A percentile compares a stretch with the other conserved stretches of the same genome.
phyloP scores from a whole-genome alignment of 2,888 invertebrate species.

The Ametastegia equiseti region DNA sequence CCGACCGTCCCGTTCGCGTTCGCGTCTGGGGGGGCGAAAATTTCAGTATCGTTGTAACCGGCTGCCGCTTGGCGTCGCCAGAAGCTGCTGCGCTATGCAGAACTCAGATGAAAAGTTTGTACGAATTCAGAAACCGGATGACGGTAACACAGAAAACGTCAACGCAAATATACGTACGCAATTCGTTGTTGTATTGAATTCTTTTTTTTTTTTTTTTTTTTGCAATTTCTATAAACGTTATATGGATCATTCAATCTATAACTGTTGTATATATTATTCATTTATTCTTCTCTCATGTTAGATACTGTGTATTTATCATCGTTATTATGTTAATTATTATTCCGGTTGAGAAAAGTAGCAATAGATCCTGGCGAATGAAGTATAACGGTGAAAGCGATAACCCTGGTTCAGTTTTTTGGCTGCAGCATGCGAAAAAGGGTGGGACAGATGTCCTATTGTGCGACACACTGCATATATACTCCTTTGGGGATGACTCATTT shows the following conservation, averaged over 20 bases:
- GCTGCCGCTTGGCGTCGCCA: constrained; percentile 37
- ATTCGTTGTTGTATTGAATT: no score
- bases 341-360: no score
- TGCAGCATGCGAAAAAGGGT: neutral
- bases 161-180: neutral
- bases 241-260: no score
- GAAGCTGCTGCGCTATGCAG: neutral
- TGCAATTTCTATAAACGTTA: no score
- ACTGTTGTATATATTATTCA: no score
- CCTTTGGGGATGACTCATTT: constrained; percentile 44
- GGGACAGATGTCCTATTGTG: constrained; percentile 46
- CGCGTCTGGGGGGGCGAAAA: neutral
- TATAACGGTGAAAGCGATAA: neutral
- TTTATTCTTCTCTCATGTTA: no score
- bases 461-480: no score
- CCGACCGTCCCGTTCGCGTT: neutral
- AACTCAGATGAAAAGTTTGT: neutral
- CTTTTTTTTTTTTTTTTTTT: no score
- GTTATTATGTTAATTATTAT: no score
- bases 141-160: neutral
- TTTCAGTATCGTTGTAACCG: constrained; percentile 14
- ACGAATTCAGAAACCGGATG: neutral
- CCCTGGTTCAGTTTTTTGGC: neutral
- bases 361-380: neutral
- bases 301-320: no score